Evolutionary conservation across 2,113 vertebrate species (phyloP).

Genomic region (Sinocyclocheilus rhinocerous): DNA sequence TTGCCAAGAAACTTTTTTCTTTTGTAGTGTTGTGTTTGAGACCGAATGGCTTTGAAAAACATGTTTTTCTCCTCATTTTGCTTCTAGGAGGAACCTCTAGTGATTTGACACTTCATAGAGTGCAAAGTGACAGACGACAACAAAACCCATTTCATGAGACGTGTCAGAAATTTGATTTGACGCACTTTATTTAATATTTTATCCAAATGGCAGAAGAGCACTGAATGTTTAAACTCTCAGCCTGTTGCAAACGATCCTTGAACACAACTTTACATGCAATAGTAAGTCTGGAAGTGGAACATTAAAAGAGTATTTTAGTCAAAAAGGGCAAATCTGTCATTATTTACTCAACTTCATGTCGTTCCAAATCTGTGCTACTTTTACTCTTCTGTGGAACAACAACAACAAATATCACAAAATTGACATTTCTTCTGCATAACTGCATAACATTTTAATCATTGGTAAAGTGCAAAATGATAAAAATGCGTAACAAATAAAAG

Average conservation of each 20-base stretch:
- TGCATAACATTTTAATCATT: too few relatives aligned
- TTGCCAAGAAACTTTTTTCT: background rate
- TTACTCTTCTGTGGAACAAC: too few relatives aligned
- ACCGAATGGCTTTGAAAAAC: background rate
- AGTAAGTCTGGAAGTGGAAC: background rate
- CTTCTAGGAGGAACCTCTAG: background rate
- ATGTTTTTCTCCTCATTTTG: background rate
- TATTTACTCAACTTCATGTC: background rate
- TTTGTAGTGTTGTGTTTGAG: background rate
- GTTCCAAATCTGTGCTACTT: too few relatives aligned
- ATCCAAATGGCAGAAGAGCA: background rate
- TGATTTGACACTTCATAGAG: background rate
- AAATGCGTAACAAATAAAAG: too few relatives aligned
- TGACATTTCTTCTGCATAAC: too few relatives aligned
- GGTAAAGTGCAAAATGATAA: too few relatives aligned
- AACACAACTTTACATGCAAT: background rate
- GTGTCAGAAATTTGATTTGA: slow-evolving; percentile 11
- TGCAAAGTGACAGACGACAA: background rate
- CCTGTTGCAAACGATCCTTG: background rate
- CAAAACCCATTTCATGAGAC: background rate
- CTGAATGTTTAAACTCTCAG: background rate
- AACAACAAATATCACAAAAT: too few relatives aligned
- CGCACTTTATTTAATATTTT: background rate
- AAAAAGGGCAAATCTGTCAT: background rate
- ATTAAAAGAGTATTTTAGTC: background rate